phyloP scores from a whole-genome alignment of 2,888 invertebrate genomes.

The Tryphoninae sp. region DNA sequence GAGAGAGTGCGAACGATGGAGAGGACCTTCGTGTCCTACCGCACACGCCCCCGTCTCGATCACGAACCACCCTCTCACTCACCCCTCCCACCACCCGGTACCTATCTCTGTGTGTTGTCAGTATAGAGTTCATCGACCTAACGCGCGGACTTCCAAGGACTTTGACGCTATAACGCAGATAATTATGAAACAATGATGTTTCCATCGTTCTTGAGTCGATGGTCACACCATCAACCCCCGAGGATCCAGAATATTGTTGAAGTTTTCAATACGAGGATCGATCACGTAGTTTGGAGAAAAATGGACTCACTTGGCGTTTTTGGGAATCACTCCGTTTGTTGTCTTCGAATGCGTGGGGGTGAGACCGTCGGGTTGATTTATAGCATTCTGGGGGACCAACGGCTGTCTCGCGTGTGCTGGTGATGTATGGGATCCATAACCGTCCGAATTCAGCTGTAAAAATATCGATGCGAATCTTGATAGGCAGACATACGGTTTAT shows the following conservation, averaged over 20 bases:
- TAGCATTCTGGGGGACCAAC: conserved; percentile 88
- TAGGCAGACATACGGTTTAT: background rate
- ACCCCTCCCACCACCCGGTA: background rate
- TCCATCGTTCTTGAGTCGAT: background rate
- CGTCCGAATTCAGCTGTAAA: conserved; percentile 91
- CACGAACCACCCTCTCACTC: conserved; percentile 11
- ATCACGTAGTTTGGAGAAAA: conserved; percentile 69
- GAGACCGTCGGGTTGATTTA: conserved; percentile 78
- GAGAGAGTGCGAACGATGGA: background rate
- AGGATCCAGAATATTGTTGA: background rate
- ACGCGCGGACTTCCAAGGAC: background rate
- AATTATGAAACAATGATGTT: background rate
- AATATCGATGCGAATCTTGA: conserved; percentile 23
- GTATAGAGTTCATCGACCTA: conserved; percentile 30
- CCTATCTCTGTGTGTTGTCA: conserved; percentile 6
- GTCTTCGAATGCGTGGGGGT: conserved; percentile 82
- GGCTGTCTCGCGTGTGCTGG: conserved; percentile 89
- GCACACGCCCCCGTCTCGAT: conserved; percentile 8
- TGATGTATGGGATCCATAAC: conserved; percentile 93
- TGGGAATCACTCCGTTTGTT: conserved; percentile 84
- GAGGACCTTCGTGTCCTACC: conserved; percentile 29
- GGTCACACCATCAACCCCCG: background rate
- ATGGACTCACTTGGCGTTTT: conserved; percentile 93
- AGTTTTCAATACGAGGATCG: background rate
- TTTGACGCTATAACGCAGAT: background rate